These are phyloP conservation scores for Cardiocondyla obscurior DNA, from an alignment of 1,140 invertebrate species.

Conservation along the genomic window DNA sequence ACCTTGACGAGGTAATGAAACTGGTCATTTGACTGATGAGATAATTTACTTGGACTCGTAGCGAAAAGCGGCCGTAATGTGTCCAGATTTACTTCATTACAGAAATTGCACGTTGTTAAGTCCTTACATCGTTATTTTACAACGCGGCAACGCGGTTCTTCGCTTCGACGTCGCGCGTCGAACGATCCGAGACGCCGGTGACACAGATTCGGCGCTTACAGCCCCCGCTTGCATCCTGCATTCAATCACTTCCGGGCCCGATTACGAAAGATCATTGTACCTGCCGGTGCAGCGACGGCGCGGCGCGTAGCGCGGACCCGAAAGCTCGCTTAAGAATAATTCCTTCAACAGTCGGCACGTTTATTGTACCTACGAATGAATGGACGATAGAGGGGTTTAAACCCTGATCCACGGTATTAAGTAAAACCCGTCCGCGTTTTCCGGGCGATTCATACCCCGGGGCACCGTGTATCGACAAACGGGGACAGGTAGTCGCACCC, in stretches of 20 bases:
- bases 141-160: not conserved
- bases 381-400: constrained; percentile 70
- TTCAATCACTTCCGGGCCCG: constrained; percentile 62
- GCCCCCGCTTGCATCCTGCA: constrained; percentile 49
- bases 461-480: constrained; percentile 28
- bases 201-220: constrained; percentile 35
- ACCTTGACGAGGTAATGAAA: constrained; percentile 30
- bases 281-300: constrained; percentile 59
- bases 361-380: constrained; percentile 69
- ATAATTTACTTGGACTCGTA: constrained; percentile 24
- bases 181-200: not conserved
- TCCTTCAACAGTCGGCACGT: constrained; percentile 57
- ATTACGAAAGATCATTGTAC: constrained; percentile 69
- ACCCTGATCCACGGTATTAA: constrained; percentile 79
- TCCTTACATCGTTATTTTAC: not conserved
- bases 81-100: constrained; percentile 36
- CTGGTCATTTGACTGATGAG: constrained; percentile 28
- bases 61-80: constrained; percentile 38
- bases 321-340: constrained; percentile 53
- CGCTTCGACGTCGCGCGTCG: not conserved
- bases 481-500: constrained; percentile 65
- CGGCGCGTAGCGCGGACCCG: not conserved
- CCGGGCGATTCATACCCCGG: constrained; percentile 65
- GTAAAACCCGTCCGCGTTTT: constrained; percentile 78
- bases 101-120: constrained; percentile 33